Conservation (phyloP, 2,113 vertebrate genomes). For the Sinocyclocheilus anophthalmus region DNA sequence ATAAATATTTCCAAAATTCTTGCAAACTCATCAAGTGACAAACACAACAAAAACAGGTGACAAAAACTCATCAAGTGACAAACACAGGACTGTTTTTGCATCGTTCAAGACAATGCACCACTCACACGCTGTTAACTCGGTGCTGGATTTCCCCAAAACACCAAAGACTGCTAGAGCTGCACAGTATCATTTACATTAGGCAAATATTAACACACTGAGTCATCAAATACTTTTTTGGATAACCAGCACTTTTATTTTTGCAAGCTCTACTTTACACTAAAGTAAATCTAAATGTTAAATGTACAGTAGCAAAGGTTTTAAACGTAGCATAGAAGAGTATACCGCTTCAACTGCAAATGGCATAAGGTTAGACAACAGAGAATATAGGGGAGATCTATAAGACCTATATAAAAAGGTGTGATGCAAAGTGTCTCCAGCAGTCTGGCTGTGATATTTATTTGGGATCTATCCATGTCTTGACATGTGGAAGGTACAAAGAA, state of each 20-base stretch:
- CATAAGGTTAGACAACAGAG: background rate
- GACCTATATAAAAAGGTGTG: background rate
- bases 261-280: background rate
- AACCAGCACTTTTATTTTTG: background rate
- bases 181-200: background rate
- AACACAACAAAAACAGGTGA: background rate
- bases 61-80: too few relatives aligned
- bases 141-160: background rate
- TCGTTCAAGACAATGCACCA: background rate
- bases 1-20: too few relatives aligned
- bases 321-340: background rate
- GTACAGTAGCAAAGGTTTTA: background rate
- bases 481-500: background rate
- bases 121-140: background rate
- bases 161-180: background rate
- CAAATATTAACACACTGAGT: background rate
- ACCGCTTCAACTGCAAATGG: background rate
- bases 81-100: background rate
- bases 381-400: background rate
- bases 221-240: background rate
- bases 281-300: background rate
- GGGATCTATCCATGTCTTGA: slow-evolving; percentile 4
- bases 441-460: slow-evolving; percentile 12
- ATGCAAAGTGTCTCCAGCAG: background rate
- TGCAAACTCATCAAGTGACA: too few relatives aligned